These are phyloP conservation scores for Meleagris gallopavo DNA, from an alignment of 2,113 vertebrate species.

Conservation along the genomic window DNA sequence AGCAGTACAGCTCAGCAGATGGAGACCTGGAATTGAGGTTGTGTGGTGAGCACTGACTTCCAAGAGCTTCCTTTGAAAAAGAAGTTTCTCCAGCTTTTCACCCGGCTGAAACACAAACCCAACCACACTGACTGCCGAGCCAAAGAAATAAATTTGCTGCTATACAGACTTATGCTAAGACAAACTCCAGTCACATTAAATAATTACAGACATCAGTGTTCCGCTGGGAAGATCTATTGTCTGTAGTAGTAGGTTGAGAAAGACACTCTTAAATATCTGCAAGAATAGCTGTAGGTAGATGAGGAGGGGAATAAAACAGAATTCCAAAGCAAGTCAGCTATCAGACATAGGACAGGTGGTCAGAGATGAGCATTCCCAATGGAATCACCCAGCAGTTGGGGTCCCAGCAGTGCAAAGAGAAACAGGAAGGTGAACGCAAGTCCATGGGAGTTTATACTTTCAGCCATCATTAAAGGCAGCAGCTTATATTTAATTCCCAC, in stretches of 20 bases:
- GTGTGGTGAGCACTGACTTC: not conserved
- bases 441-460: not conserved
- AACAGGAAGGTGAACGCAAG: not conserved
- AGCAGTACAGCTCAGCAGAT: not conserved
- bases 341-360: not conserved
- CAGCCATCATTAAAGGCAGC: not conserved
- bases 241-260: not conserved
- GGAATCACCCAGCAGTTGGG: not conserved
- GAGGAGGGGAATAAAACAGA: not conserved
- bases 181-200: not conserved
- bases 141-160: not conserved
- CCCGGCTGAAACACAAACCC: slow-evolving; percentile 39
- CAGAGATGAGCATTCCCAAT: not conserved
- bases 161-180: not conserved
- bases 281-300: not conserved
- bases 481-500: slow-evolving; percentile 14
- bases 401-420: not conserved
- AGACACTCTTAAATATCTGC: not conserved
- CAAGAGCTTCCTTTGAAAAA: not conserved
- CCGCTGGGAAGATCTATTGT: not conserved
- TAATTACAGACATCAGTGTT: not conserved
- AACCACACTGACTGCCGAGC: not conserved
- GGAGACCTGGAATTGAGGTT: not conserved
- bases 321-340: not conserved
- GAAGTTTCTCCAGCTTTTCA: not conserved